Base-by-base conservation (phyloP, 2,888 invertebrate genomes). In the Pantelozetes paolii region DNA sequence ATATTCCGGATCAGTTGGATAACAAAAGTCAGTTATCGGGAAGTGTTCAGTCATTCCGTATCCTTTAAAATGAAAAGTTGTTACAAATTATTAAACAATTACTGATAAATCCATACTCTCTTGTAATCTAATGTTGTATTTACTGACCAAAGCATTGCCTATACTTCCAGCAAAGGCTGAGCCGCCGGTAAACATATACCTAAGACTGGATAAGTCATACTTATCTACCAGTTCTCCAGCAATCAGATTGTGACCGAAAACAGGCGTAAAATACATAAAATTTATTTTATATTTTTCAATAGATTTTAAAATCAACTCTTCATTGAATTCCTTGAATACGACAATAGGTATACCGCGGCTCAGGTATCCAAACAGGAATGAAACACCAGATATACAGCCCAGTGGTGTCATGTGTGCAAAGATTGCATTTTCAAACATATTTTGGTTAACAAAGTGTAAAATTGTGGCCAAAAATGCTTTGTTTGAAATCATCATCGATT, bases 31-130 rank as follows among this genome's bases (percentile, higher is more conserved):
- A n/a, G 42, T 23, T 13, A 42, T 11, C 8, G 15, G 0, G 1
- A n/a, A 1, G 67, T 23, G 42, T 26, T 67, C 67, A 23, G 67
- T 67, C 67, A 67, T 67, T 23, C 40, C 67, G 26, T 67, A 67
- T 1, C 23, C 67, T 64, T 2, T 32, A 15, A 15, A 67, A 20
- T 11, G 13, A 23, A 1, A 3, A 18, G 3, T 67, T 23, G n/a
- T 67, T 18, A 32, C 9, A n/a, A 18, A 5, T 1, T n/a, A 5
- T 28, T 1, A 26, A 5, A 36, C 36, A 8, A 8, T 36, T 36
- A 8, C 36, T 36, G n/a, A 57, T 15, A 57, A 54, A 9, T 54
- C 45, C 13, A 18, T 32, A 67, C 67, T 42, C 23, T 67, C 67
- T 20, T 5, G 20, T 23, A 67, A 45, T 6, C 13, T 11, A 23